phyloP scores from a whole-genome alignment of 2,797 vertebrate species.

The Rhinoraja longicauda region DNA sequence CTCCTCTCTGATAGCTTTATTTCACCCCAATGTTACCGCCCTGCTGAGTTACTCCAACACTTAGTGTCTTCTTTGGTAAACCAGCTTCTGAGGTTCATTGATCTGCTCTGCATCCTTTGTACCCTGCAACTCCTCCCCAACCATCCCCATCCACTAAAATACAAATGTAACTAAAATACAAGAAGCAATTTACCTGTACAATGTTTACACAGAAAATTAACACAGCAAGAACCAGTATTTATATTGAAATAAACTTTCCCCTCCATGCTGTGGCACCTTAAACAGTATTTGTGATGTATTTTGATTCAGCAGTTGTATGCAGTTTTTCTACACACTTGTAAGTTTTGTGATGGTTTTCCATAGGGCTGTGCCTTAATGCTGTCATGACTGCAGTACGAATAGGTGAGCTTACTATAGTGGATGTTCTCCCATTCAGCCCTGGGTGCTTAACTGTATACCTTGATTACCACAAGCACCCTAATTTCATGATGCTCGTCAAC shows the following conservation, averaged over 20 bases:
- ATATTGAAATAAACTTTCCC: neutral
- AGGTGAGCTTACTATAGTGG: neutral
- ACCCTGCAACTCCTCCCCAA: neutral
- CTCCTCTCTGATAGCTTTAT: too few species aligned
- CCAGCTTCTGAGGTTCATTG: too few species aligned
- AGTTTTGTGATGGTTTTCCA: neutral
- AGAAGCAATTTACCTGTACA: neutral
- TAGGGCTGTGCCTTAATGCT: neutral
- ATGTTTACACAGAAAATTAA: neutral
- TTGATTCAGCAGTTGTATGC: neutral
- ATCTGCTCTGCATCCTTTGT: neutral
- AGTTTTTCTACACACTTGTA: neutral
- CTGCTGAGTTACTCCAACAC: too few species aligned
- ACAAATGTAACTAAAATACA: neutral
- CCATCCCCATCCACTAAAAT: neutral
- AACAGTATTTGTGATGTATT: neutral
- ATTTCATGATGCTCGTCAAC: neutral
- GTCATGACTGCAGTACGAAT: neutral
- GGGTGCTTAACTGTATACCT: neutral
- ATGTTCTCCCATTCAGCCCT: neutral
- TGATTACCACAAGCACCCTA: neutral
- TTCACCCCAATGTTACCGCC: too few species aligned
- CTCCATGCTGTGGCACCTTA: neutral
- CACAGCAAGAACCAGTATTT: neutral
- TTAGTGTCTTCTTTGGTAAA: too few species aligned